phyloP scores from a whole-genome alignment of 2,888 invertebrate genomes.

The Apantesis nais region DNA sequence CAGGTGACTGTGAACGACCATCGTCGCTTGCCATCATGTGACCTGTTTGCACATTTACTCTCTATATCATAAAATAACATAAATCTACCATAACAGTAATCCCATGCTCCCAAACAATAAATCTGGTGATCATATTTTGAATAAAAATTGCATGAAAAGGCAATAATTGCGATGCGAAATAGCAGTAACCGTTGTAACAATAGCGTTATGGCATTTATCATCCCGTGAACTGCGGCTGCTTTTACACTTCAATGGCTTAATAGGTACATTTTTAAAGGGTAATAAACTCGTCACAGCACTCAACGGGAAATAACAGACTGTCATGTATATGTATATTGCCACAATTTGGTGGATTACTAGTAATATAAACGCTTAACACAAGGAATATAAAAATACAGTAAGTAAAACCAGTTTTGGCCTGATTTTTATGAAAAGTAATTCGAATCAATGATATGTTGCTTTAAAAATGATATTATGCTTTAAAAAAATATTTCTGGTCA shows the following conservation, averaged over 20 bases:
- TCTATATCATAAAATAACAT: too few species aligned
- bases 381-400: not conserved
- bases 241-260: conserved; percentile 45
- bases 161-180: conserved; percentile 17
- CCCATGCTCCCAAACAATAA: not conserved
- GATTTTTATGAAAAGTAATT: not conserved
- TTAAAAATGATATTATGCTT: too few species aligned
- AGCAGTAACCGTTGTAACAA: conserved; percentile 18
- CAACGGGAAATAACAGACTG: conserved; percentile 32
- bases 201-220: conserved; percentile 19
- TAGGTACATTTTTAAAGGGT: conserved; percentile 39
- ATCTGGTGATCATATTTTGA: conserved; percentile 4
- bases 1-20: too few species aligned
- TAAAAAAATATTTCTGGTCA: conserved; percentile 2
- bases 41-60: too few species aligned
- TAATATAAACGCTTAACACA: not conserved
- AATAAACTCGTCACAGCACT: conserved; percentile 46
- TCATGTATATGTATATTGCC: conserved; percentile 7
- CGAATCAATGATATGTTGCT: too few species aligned
- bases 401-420: not conserved
- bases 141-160: conserved; percentile 9
- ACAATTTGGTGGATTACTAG: not conserved
- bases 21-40: too few species aligned
- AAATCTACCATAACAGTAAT: not conserved
- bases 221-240: conserved; percentile 35